Conservation (phyloP, 1,140 invertebrate genomes). For the Trissolcus basalis region DNA sequence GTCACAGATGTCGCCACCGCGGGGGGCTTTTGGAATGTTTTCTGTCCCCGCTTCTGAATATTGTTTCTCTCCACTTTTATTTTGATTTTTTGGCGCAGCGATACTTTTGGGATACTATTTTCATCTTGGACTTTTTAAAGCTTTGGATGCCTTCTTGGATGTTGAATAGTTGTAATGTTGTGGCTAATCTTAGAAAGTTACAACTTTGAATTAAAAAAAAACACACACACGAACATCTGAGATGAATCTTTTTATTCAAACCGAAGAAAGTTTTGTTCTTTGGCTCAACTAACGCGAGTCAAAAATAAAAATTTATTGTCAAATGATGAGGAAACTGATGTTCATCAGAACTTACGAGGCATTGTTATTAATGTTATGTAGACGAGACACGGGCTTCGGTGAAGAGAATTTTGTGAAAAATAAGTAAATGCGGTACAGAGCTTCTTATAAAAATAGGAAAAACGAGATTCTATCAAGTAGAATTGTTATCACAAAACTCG, state of each 20-base stretch:
- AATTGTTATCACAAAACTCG: slow-evolving; percentile 31
- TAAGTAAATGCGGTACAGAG: neutral
- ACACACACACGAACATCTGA: neutral
- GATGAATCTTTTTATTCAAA: neutral
- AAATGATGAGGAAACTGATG: slow-evolving; percentile 58
- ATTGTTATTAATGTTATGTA: slow-evolving; percentile 57
- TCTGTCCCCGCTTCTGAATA: neutral
- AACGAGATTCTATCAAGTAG: neutral
- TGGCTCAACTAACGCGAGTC: neutral
- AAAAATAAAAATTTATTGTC: slow-evolving; percentile 23
- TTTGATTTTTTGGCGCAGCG: neutral
- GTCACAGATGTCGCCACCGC: slow-evolving; percentile 2
- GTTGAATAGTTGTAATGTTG: slow-evolving; percentile 1
- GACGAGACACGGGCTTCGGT: slow-evolving; percentile 48
- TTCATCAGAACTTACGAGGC: slow-evolving; percentile 42
- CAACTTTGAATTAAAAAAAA: neutral
- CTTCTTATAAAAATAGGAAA: neutral
- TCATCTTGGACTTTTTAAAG: slow-evolving; percentile 5
- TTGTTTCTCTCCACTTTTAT: neutral
- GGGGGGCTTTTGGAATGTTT: slow-evolving; percentile 29
- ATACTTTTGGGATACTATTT: neutral
- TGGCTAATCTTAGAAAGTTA: neutral
- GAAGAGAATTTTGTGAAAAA: slow-evolving; percentile 19
- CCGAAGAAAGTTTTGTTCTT: neutral
- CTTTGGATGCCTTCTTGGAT: slow-evolving; percentile 17